These are phyloP conservation scores for Amphiura filiformis DNA, from an alignment of 35 echinoderm and acorn worm species.

Conservation along the genomic window DNA sequence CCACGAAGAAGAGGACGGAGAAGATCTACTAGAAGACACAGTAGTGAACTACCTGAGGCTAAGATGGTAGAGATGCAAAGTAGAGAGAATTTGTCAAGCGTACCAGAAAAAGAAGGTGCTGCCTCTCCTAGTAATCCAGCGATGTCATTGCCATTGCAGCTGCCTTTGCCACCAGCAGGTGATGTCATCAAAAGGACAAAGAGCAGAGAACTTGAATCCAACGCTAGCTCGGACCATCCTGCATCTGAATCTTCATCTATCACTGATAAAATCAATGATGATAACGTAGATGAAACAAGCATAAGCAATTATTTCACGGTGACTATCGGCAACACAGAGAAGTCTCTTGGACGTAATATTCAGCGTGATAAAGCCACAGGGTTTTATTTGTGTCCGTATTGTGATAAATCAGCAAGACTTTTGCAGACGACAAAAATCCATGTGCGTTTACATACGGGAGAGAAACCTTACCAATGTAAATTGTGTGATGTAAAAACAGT, in stretches of 20 bases:
- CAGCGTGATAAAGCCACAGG: not conserved
- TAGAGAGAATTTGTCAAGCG: not conserved
- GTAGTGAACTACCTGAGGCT: not conserved
- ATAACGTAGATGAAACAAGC: not conserved
- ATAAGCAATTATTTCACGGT: not conserved
- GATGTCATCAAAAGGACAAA: not conserved
- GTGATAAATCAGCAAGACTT: not conserved
- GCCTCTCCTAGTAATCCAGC: not conserved
- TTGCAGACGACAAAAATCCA: not conserved
- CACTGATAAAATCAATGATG: not conserved
- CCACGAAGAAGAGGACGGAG: not conserved
- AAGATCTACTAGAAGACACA: not conserved
- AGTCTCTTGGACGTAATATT: not conserved
- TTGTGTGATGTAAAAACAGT: not conserved
- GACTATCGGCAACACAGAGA: not conserved
- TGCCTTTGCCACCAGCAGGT: too few species aligned
- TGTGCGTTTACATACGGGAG: not conserved
- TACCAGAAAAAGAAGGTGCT: not conserved
- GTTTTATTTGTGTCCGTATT: not conserved
- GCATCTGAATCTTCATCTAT: not conserved
- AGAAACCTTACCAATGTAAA: not conserved
- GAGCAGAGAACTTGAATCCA: not conserved
- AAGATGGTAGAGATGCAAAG: not conserved
- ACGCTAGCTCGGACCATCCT: not conserved
- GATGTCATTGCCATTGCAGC: not conserved